Evolutionary conservation across 2,797 vertebrate species (phyloP).

Genomic region (Cossypha polioptera): DNA sequence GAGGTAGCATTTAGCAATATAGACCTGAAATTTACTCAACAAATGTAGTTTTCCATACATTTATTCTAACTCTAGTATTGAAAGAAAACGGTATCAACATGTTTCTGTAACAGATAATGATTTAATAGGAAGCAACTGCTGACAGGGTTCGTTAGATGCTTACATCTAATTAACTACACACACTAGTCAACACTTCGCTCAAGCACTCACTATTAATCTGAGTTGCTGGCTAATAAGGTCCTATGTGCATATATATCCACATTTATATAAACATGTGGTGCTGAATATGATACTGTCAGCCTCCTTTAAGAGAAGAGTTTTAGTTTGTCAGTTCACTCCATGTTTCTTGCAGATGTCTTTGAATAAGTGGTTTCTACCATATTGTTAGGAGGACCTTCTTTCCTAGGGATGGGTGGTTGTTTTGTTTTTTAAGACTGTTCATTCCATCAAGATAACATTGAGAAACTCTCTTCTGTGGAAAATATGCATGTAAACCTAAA

Average conservation of each 20-base stretch:
- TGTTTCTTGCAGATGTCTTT: conserved; percentile 36
- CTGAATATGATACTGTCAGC: not conserved
- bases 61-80: not conserved
- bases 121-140: conserved; percentile 34
- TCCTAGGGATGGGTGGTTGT: not conserved
- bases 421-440: not conserved
- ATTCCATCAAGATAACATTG: not conserved
- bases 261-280: conserved; percentile 9
- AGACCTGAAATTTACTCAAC: not conserved
- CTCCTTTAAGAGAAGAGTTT: conserved; percentile 4
- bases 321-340: not conserved
- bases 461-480: not conserved
- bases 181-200: conserved; percentile 37
- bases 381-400: not conserved
- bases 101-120: not conserved
- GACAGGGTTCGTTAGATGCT: conserved; percentile 25
- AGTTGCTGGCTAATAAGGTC: conserved; percentile 5
- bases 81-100: not conserved
- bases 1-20: not conserved
- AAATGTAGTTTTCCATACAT: not conserved
- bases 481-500: not conserved
- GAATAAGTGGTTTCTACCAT: not conserved
- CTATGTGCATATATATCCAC: not conserved
- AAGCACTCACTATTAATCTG: not conserved
- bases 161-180: conserved; percentile 51